Evolutionary conservation across 2,797 vertebrate species (phyloP).

Genomic region (Threskiornis aethiopicus): DNA sequence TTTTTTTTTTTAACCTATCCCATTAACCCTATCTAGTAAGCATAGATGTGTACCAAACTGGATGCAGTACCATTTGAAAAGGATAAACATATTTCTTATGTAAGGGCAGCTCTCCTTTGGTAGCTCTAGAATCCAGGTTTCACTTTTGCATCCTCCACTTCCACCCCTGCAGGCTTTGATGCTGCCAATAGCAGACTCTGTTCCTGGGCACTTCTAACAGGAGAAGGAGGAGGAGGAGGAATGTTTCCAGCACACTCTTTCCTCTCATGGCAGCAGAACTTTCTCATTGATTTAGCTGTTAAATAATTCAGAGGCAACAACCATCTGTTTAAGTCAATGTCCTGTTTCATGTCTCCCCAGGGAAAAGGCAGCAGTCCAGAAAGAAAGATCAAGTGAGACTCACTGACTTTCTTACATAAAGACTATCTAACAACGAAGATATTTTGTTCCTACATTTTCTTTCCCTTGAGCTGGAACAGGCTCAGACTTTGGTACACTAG

Average conservation of each 20-base stretch:
- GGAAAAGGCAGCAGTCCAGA: neutral
- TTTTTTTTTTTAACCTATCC: neutral
- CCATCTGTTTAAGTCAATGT: slow-evolving; percentile 29
- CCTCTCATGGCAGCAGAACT: neutral
- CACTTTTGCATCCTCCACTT: neutral
- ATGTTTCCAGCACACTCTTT: neutral
- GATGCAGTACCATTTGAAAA: neutral
- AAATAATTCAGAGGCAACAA: slow-evolving; percentile 39
- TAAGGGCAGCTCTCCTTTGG: neutral
- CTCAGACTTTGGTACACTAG: neutral
- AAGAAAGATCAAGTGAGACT: neutral
- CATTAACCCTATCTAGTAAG: neutral
- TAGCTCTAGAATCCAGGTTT: neutral
- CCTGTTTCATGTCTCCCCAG: neutral
- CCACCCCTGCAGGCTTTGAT: neutral
- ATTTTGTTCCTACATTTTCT: neutral
- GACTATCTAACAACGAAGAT: neutral
- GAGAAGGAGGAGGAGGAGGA: neutral
- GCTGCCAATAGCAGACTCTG: neutral
- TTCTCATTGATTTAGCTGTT: slow-evolving; percentile 15
- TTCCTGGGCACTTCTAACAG: neutral
- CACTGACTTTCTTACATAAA: neutral
- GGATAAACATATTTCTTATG: neutral
- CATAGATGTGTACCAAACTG: neutral
- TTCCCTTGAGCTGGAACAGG: neutral